A percentile compares a stretch with the other conserved stretches of the same genome.
Evolutionary conservation across 2,797 vertebrate species (phyloP).

Genomic region (Lerista edwardsae): DNA sequence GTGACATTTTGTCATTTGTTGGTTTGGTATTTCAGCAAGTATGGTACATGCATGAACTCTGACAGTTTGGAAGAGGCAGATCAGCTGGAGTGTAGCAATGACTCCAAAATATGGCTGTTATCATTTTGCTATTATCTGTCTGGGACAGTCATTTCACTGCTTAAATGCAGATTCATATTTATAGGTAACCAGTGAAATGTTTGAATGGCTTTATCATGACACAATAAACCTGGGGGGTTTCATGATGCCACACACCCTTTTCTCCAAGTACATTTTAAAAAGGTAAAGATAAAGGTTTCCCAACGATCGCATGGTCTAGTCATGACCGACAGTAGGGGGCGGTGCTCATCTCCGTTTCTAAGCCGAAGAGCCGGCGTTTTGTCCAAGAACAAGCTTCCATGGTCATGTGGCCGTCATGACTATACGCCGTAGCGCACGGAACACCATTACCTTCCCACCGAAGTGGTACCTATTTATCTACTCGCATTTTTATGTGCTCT

Average conservation of each 20-base stretch:
- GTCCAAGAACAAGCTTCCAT: too few species aligned
- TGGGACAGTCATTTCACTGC: not conserved
- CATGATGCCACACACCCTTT: not conserved
- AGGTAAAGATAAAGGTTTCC: too few species aligned
- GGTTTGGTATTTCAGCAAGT: not conserved
- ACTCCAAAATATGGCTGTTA: not conserved
- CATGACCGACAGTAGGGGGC: too few species aligned
- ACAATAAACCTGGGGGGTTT: not conserved
- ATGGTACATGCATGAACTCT: not conserved
- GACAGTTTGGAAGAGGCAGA: not conserved
- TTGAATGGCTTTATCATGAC: not conserved
- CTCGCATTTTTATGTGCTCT: too few species aligned
- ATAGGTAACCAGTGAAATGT: not conserved
- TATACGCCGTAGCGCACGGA: too few species aligned
- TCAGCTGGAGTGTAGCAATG: not conserved
- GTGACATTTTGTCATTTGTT: slow-evolving; percentile 5
- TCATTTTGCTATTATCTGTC: not conserved
- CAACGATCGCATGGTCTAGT: too few species aligned
- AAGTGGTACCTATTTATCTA: too few species aligned
- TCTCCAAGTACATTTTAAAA: not conserved
- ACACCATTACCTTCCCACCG: too few species aligned
- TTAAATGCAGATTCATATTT: slow-evolving; percentile 5
- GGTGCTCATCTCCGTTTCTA: too few species aligned
- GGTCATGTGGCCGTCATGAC: too few species aligned
- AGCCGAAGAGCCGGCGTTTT: too few species aligned